Evolutionary conservation across 1,140 invertebrate species (phyloP).

Genomic region (Ctenoplectra terminalis): DNA sequence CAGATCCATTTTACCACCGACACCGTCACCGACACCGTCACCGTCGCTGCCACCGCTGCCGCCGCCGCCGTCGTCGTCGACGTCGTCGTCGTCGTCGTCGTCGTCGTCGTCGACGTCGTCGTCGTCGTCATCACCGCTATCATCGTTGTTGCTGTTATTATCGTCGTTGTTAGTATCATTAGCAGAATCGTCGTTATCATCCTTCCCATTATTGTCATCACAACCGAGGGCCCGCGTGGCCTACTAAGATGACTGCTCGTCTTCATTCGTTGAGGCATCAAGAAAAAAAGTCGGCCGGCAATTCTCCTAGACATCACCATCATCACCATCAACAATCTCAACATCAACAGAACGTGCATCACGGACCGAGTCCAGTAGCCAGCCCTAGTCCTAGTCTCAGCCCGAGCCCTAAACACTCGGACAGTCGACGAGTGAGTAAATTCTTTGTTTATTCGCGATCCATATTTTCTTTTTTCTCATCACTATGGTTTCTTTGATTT

Average conservation of each 20-base stretch:
- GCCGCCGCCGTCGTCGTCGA: neutral
- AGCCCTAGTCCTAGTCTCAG: conserved; percentile 79
- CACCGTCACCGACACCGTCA: conserved; percentile 11
- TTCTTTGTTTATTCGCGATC: no score
- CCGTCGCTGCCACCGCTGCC: neutral
- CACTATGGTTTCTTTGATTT: neutral
- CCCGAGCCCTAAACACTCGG: conserved; percentile 80
- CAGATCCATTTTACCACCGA: conserved; percentile 48
- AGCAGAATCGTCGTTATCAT: neutral
- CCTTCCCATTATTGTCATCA: conserved; percentile 31
- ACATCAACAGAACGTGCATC: conserved; percentile 71
- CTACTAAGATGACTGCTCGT: conserved; percentile 82
- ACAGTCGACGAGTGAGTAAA: conserved; percentile 81
- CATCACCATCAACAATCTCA: conserved; percentile 76
- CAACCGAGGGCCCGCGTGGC: conserved; percentile 75
- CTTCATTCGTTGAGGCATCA: conserved; percentile 81
- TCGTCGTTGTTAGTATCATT: neutral
- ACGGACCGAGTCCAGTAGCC: conserved; percentile 75
- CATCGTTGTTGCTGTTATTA: neutral
- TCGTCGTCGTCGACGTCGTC: neutral
- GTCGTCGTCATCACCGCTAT: neutral
- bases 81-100: neutral
- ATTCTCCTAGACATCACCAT: conserved; percentile 69
- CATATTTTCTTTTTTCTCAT: neutral
- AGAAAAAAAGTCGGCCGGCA: conserved; percentile 77